Conservation (phyloP, 2,797 vertebrate species). For the Scleropages formosus region DNA sequence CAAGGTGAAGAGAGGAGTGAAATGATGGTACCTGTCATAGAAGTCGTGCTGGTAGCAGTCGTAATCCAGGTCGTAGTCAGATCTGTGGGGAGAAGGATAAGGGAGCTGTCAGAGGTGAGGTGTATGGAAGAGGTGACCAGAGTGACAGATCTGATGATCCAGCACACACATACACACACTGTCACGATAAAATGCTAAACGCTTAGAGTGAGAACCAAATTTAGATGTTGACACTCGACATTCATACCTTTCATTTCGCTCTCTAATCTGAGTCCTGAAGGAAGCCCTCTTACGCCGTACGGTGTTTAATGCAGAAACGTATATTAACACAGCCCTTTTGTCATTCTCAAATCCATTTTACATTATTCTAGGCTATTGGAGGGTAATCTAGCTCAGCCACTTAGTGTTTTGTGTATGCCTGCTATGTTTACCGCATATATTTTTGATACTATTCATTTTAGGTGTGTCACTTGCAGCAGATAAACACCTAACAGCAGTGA, state of each 20-base stretch:
- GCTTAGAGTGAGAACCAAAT: too few species aligned
- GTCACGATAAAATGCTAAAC: background rate
- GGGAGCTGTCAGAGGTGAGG: slow-evolving; percentile 22
- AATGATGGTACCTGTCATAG: slow-evolving; percentile 71
- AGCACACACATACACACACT: background rate
- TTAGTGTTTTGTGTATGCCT: too few species aligned
- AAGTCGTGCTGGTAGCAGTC: slow-evolving; percentile 75
- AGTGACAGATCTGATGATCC: background rate
- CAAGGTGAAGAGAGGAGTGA: background rate
- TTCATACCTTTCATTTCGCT: too few species aligned
- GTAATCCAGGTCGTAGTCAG: slow-evolving; percentile 70
- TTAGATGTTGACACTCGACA: too few species aligned
- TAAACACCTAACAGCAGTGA: too few species aligned
- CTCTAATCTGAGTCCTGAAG: too few species aligned
- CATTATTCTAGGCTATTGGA: too few species aligned
- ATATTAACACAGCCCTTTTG: background rate
- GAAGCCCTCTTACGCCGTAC: too few species aligned
- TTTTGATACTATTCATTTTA: too few species aligned
- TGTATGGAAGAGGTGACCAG: background rate
- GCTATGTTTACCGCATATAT: background rate
- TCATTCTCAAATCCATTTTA: too few species aligned
- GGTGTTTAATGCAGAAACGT: background rate
- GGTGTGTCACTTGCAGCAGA: too few species aligned
- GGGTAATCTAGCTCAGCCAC: too few species aligned
- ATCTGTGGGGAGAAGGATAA: slow-evolving; percentile 55